Evolutionary conservation across 2,888 invertebrate species (phyloP).

Genomic region (Lycophotia porphyrea): DNA sequence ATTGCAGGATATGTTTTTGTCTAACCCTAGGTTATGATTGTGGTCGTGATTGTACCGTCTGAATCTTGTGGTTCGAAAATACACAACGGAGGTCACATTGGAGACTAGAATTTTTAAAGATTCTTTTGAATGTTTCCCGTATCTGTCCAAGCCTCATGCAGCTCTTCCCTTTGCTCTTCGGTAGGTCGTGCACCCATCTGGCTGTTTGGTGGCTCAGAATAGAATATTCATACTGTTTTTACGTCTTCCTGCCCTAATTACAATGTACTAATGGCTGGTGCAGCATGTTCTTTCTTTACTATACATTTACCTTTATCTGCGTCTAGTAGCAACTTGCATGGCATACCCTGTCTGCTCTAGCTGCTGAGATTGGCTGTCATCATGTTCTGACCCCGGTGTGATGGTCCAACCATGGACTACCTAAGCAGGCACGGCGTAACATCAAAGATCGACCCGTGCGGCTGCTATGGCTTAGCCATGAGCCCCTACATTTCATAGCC

Average conservation of each 20-base stretch:
- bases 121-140: background rate
- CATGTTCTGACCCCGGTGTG: background rate
- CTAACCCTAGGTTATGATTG: constrained; percentile 4
- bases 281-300: background rate
- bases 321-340: background rate
- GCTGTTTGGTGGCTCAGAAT: background rate
- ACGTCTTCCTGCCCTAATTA: background rate
- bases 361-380: background rate
- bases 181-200: background rate
- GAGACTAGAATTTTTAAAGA: background rate
- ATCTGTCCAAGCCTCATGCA: too few relatives aligned
- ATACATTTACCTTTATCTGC: background rate
- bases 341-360: background rate
- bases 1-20: constrained; percentile 27
- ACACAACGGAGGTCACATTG: background rate
- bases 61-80: background rate
- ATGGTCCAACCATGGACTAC: background rate
- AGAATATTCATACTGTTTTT: background rate
- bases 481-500: background rate
- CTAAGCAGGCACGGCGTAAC: background rate
- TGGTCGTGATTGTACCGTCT: background rate
- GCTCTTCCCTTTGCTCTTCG: background rate
- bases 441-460: background rate
- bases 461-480: background rate
- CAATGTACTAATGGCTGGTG: background rate